Conservation (phyloP, 1,140 invertebrate species). For the Aphaenogaster ashmeadi region DNA sequence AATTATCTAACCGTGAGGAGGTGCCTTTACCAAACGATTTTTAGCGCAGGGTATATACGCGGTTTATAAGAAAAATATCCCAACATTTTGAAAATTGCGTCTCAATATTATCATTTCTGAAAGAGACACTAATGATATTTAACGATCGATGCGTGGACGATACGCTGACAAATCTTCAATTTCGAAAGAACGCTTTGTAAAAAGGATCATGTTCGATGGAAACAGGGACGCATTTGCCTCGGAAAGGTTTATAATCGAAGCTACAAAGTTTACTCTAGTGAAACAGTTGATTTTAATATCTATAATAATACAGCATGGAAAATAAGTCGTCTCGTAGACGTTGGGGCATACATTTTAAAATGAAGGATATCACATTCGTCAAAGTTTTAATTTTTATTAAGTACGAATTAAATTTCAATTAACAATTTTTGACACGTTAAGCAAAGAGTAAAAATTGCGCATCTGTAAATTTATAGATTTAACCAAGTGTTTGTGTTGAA, state of each 20-base stretch:
- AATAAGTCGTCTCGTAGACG: neutral
- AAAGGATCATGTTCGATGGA: neutral
- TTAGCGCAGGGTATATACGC: neutral
- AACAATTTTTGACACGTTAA: neutral
- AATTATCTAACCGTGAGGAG: constrained; percentile 78
- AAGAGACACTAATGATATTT: constrained; percentile 18
- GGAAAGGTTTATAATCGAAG: neutral
- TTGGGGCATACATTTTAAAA: neutral
- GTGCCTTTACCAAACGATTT: constrained; percentile 64
- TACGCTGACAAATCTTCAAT: constrained; percentile 49
- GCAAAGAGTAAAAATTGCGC: neutral
- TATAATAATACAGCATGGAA: neutral
- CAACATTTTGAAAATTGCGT: neutral
- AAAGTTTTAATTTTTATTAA: neutral
- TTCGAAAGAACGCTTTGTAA: constrained; percentile 47
- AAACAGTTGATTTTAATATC: too few species aligned
- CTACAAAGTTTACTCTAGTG: too few species aligned
- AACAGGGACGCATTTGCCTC: neutral
- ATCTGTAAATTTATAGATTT: neutral
- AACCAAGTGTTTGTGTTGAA: too few species aligned
- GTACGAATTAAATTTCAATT: neutral
- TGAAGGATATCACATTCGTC: neutral
- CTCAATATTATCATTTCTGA: neutral
- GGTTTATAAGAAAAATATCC: neutral
- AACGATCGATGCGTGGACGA: constrained; percentile 55